Conservation (phyloP, 2,888 invertebrate genomes). For the Chymomyza fuscimana region DNA sequence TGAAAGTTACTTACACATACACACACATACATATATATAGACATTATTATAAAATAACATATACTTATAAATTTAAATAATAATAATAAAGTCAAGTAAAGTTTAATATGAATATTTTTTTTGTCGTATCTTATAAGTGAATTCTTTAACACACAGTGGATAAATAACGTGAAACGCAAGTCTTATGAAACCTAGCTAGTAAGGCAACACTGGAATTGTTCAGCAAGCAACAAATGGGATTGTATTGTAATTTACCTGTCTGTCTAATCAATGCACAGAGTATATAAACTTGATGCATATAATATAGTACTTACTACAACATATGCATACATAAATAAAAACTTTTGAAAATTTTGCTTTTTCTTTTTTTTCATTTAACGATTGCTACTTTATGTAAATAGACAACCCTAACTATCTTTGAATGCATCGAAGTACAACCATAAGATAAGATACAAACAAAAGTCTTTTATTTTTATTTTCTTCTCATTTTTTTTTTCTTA, state of each 20-base stretch:
- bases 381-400: background rate
- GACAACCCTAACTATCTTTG: background rate
- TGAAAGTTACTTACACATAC: conserved; percentile 17
- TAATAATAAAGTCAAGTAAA: background rate
- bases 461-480: too few relatives aligned
- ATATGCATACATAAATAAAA: too few relatives aligned
- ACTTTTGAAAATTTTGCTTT: background rate
- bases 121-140: conserved; percentile 58
- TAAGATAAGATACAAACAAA: background rate
- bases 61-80: background rate
- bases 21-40: conserved; percentile 31
- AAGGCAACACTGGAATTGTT: conserved; percentile 65
- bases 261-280: conserved; percentile 18
- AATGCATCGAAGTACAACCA: conserved; percentile 23
- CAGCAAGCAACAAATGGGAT: conserved; percentile 37
- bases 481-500: conserved; percentile 1
- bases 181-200: conserved; percentile 80
- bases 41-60: background rate
- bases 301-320: conserved; percentile 1
- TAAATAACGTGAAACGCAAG: conserved; percentile 79
- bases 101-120: conserved; percentile 43
- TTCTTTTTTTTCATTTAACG: conserved; percentile 1
- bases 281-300: background rate
- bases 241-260: conserved; percentile 15
- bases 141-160: conserved; percentile 61